Conservation (phyloP, 2,888 invertebrate species). For the Thumatha senex region DNA sequence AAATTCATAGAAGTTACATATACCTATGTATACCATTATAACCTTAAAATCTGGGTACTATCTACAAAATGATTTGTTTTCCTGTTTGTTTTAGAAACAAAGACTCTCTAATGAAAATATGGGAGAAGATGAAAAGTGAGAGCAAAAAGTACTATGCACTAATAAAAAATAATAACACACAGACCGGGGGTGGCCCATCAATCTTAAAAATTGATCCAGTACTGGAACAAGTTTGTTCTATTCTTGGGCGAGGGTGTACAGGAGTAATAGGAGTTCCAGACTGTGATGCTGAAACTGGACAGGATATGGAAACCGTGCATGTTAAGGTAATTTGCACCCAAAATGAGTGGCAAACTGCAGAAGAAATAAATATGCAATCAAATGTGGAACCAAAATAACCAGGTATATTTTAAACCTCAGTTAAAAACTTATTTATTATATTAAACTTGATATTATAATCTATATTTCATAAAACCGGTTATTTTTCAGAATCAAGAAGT, state of each 20-base stretch:
- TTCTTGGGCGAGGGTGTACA: background rate
- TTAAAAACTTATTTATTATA: too few species aligned
- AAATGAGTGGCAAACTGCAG: too few species aligned
- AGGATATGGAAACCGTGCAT: background rate
- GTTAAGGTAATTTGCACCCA: too few species aligned
- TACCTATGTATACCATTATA: too few species aligned
- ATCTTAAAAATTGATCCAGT: slow-evolving; percentile 4
- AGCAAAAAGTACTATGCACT: background rate
- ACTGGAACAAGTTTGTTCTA: background rate
- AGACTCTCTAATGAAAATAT: background rate
- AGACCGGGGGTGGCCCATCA: slow-evolving; percentile 3
- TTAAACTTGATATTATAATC: too few species aligned
- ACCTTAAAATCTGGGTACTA: too few species aligned
- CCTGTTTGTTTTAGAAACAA: background rate
- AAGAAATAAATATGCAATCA: too few species aligned
- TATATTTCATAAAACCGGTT: too few species aligned
- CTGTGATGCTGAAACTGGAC: background rate
- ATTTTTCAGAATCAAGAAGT: too few species aligned
- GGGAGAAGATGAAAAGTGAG: background rate
- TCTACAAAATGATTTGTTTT: background rate
- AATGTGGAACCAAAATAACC: too few species aligned
- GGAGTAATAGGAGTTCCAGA: background rate
- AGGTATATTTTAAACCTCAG: too few species aligned
- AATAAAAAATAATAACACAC: background rate
- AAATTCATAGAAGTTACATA: too few species aligned